Conservation (phyloP, 2,113 vertebrate species). For the Corydoras maculifer region DNA sequence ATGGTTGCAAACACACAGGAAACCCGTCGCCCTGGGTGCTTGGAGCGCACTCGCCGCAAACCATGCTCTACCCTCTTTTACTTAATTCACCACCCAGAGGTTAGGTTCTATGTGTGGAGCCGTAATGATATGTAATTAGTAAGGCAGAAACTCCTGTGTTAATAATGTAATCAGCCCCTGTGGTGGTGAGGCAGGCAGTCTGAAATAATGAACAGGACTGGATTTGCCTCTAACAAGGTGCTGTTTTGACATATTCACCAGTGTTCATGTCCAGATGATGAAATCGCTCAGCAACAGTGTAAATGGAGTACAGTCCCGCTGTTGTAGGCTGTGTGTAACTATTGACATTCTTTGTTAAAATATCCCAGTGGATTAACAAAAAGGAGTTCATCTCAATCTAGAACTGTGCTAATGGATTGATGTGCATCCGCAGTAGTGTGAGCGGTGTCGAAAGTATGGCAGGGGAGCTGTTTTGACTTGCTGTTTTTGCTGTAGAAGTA, state of each 20-base stretch:
- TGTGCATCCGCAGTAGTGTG: constrained; percentile 13
- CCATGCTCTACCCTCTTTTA: constrained; percentile 21
- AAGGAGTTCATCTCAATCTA: too few species aligned
- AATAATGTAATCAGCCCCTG: constrained; percentile 62
- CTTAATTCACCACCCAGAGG: constrained; percentile 3
- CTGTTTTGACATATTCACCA: constrained; percentile 49
- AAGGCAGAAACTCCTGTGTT: constrained; percentile 49
- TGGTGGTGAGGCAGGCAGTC: constrained; percentile 11
- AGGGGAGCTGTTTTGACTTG: constrained; percentile 32
- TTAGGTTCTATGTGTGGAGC: constrained; percentile 31
- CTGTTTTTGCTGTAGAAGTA: constrained; percentile 39
- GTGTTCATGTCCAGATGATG: constrained; percentile 55
- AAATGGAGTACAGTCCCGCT: constrained; percentile 8
- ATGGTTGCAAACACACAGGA: constrained; percentile 33
- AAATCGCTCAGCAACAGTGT: constrained; percentile 61
- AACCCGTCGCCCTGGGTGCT: constrained; percentile 18
- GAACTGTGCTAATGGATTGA: too few species aligned
- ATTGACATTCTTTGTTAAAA: neutral
- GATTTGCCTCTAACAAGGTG: constrained; percentile 18
- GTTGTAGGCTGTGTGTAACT: constrained; percentile 7
- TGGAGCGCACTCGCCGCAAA: constrained; percentile 7
- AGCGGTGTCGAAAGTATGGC: constrained; percentile 4
- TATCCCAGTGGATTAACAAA: too few species aligned
- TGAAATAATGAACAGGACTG: constrained; percentile 31
- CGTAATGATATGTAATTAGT: constrained; percentile 41